A percentile compares a stretch with the other conserved stretches of the same genome.
phyloP scores from a whole-genome alignment of 2,113 vertebrate species.

The Tursiops truncatus region DNA sequence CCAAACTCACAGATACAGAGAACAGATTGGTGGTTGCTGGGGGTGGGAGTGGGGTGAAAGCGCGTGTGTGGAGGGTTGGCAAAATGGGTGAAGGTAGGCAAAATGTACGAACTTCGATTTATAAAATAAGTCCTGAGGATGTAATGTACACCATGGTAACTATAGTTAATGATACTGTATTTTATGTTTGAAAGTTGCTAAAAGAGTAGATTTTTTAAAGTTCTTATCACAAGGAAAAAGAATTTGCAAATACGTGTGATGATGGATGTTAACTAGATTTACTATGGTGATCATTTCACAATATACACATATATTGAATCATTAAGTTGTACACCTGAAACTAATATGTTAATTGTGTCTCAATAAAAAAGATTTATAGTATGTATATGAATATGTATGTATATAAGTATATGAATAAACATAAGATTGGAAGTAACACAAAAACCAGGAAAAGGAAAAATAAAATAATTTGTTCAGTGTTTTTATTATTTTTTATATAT shows the following conservation, averaged over 20 bases:
- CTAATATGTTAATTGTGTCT: background rate
- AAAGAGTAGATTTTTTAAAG: background rate
- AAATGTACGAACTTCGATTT: background rate
- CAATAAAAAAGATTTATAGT: background rate
- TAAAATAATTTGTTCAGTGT: background rate
- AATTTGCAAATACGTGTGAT: background rate
- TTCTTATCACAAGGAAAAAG: background rate
- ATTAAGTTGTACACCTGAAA: background rate
- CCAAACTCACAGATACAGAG: background rate
- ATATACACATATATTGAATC: background rate
- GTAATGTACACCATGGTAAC: background rate
- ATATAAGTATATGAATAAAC: background rate
- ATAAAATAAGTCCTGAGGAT: background rate
- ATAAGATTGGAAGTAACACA: background rate
- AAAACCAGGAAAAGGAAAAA: background rate
- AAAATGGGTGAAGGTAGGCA: background rate
- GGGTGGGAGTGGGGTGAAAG: no score
- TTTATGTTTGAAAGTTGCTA: background rate
- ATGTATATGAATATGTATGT: background rate
- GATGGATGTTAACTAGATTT: background rate
- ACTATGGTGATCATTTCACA: background rate
- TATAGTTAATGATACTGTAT: background rate
- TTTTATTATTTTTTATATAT: background rate
- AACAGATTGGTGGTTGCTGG: background rate
- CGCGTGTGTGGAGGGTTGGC: background rate